Evolutionary conservation across 2,113 vertebrate genomes (phyloP).

Genomic region (Syngnathus floridae): DNA sequence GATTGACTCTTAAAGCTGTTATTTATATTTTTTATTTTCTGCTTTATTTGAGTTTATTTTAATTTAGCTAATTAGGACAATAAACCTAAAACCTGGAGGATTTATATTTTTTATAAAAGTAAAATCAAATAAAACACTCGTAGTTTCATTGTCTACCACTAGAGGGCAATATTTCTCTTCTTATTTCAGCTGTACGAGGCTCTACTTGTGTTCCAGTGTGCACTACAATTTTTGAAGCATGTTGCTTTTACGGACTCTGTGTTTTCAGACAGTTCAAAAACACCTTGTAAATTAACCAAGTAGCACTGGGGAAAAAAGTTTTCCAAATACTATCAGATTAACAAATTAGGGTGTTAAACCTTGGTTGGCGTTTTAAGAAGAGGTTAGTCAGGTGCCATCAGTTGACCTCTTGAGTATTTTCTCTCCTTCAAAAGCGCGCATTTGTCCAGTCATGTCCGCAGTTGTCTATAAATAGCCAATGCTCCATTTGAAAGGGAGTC

Average conservation of each 20-base stretch:
- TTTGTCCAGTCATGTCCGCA: not conserved
- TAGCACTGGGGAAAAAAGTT: no score
- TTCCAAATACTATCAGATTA: no score
- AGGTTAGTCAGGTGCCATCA: no score
- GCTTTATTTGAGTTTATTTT: no score
- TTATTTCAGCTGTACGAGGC: constrained; percentile 21
- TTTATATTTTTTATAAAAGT: no score
- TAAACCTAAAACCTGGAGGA: no score
- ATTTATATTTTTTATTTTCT: no score
- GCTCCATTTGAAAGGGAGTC: not conserved
- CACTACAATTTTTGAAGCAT: not conserved
- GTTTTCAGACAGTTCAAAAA: no score
- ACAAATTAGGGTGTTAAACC: not conserved
- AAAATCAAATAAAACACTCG: not conserved
- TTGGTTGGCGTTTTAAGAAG: not conserved
- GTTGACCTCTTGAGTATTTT: not conserved
- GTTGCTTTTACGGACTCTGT: not conserved
- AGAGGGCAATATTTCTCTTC: constrained; percentile 59
- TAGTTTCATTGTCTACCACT: constrained; percentile 49
- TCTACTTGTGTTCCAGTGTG: constrained; percentile 4
- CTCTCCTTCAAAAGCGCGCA: not conserved
- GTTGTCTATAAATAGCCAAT: not conserved
- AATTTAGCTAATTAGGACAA: no score
- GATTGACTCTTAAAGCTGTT: no score
- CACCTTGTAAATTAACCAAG: no score